phyloP scores from a whole-genome alignment of 2,113 vertebrate species.

The Smithornis capensis region DNA sequence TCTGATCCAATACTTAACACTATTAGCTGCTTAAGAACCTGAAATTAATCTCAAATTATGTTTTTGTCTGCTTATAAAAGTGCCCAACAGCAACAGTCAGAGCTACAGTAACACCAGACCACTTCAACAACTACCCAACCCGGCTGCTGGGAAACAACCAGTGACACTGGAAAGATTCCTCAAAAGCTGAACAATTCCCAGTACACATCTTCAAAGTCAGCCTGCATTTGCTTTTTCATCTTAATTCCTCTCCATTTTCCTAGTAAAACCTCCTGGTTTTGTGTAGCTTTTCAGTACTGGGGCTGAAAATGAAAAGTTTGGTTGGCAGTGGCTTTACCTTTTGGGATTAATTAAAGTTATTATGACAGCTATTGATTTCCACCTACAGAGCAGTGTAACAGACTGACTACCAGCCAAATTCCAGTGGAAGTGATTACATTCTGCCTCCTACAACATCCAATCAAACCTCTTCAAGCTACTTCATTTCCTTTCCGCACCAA shows the following conservation, averaged over 20 bases:
- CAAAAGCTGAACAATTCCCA: neutral
- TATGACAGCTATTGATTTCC: rapidly evolving
- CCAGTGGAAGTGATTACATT: neutral
- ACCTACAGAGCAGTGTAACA: rapidly evolving
- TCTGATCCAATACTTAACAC: neutral
- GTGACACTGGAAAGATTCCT: neutral
- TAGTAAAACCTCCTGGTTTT: neutral
- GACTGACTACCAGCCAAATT: neutral
- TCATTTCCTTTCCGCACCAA: neutral
- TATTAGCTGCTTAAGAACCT: neutral
- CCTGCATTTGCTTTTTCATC: neutral
- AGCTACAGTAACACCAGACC: neutral
- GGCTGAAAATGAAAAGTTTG: neutral
- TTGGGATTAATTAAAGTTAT: neutral
- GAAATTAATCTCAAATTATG: neutral
- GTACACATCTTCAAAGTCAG: neutral
- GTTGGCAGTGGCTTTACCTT: neutral
- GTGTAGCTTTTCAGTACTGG: neutral
- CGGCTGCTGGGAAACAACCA: neutral
- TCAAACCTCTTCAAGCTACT: neutral
- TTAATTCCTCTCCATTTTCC: neutral
- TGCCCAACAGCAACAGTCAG: neutral
- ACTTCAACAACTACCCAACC: neutral
- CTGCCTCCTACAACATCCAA: neutral
- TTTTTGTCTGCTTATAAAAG: neutral